Evolutionary conservation across 30 jellyfish, hydroid and myxozoan species (phyloP).

Genomic region (Pseudorhiza aurosa): DNA sequence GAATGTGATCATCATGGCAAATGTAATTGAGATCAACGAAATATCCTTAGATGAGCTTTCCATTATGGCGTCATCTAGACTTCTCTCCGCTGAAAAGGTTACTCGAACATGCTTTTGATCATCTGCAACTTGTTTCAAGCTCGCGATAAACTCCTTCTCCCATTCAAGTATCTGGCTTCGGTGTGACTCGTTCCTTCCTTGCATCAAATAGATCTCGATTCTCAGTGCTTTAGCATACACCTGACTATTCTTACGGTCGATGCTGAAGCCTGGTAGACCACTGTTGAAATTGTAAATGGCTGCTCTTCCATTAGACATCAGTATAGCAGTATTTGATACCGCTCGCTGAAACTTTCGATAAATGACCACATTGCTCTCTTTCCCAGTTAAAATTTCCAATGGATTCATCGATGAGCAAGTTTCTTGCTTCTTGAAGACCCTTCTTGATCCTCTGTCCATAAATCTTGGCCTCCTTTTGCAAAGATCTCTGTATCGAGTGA

Average conservation of each 20-base stretch:
- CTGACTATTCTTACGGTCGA: not conserved
- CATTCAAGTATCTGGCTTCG: constrained; percentile 11
- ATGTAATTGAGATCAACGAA: constrained; percentile 44
- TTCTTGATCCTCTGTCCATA: not conserved
- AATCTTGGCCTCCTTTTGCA: constrained; percentile 44
- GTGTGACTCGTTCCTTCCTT: constrained; percentile 6
- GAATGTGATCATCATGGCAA: constrained; percentile 63
- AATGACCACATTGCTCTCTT: not conserved
- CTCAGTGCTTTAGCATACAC: constrained; percentile 48
- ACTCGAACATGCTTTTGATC: not conserved
- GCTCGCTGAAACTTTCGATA: constrained; percentile 29
- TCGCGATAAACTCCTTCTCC: constrained; percentile 51
- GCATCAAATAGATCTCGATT: constrained; percentile 34
- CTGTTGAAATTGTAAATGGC: constrained; percentile 39
- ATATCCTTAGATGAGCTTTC: constrained; percentile 68
- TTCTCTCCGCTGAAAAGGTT: constrained; percentile 47
- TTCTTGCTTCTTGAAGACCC: not conserved
- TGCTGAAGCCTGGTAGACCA: constrained; percentile 37
- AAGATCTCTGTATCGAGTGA: constrained; percentile 32
- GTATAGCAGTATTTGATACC: not conserved
- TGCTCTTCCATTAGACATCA: constrained; percentile 77
- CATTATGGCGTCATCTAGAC: constrained; percentile 70
- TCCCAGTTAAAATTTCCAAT: constrained; percentile 34
- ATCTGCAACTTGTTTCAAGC: constrained; percentile 2
- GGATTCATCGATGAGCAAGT: constrained; percentile 56